Base-by-base conservation (phyloP, 2,888 invertebrate genomes). In the Aspidiotus rigidus region DNA sequence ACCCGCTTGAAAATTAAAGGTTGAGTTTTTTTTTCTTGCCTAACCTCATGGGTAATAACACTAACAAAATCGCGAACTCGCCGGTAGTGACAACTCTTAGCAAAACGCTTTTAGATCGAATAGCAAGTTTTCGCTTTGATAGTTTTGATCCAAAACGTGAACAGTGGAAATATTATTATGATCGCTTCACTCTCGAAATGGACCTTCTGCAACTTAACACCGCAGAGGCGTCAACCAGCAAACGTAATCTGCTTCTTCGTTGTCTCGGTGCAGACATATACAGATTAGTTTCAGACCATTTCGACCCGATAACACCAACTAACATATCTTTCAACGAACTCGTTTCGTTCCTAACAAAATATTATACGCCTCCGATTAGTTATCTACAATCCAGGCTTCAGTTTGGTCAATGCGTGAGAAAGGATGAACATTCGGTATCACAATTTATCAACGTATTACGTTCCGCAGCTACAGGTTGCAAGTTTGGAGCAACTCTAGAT, bases 401-500 rank as follows among this genome's bases (percentile, higher is more conserved):
- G 7, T 59, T 59, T 59, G 59, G 59, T 11, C 16, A 59, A 8
- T 59, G 59, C 17, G 28, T 7, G 7, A 7, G 17, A 6, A 11
- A 59, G 5, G 8, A 16, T 16, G 11, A 6, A 7, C 6, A 7
- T 16, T 59, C 59, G 7, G 59, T 59, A 28, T 6, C 59, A 11
- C 6, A 59, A 7, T 59, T 59, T 59, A 5, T 59, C 16, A 11
- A 6, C 28, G 11, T 28, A 7, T 11, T 59, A 39, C 59, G 59
- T 59, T 59, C 59, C 28, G n/a, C 11, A 7, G 59, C 59, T 59
- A 6, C 17, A 59, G 17, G 28, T 17, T 59, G 59, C 28, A 7
- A 8, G 7, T 59, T 59, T 59, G 59, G 59, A 28, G 59, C 59
- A 8, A 7, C 59, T 11, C 13, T 63, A 3, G 63, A 63, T 11